A percentile compares a stretch with the other conserved stretches of the same genome.
phyloP scores from a whole-genome alignment of 2,797 vertebrate species.

The Lepus townsendii region DNA sequence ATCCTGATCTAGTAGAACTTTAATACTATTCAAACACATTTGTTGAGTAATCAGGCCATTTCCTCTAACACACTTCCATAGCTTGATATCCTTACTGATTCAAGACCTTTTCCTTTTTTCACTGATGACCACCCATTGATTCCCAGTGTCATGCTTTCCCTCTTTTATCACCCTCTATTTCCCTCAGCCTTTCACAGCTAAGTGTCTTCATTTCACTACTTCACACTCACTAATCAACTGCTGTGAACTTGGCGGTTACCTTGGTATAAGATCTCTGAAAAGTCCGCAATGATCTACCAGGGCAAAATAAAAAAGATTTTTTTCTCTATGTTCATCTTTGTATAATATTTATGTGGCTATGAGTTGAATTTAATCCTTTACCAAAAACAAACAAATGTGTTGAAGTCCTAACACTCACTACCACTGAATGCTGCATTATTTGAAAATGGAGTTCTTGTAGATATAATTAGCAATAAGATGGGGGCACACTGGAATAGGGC shows the following conservation, averaged over 20 bases:
- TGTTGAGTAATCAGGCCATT: neutral
- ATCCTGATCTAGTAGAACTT: neutral
- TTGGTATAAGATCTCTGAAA: neutral
- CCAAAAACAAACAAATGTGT: neutral
- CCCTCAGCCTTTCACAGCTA: neutral
- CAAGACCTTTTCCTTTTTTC: neutral
- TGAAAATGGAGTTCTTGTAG: neutral
- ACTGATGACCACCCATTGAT: neutral
- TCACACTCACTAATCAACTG: neutral
- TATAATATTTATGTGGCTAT: neutral
- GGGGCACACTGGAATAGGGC: neutral
- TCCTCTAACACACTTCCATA: neutral
- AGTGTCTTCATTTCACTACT: neutral
- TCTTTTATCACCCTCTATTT: neutral
- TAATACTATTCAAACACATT: neutral
- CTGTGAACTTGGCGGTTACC: neutral
- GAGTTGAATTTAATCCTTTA: neutral
- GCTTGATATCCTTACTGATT: neutral
- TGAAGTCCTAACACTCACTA: neutral
- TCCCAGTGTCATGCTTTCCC: neutral
- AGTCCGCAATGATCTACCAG: neutral
- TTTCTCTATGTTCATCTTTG: neutral
- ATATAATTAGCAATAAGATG: slow-evolving; percentile 32
- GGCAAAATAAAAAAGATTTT: neutral
- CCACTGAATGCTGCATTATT: neutral